A percentile compares a stretch with the other conserved stretches of the same genome.
These are phyloP conservation scores for Barypeithes pellucidus DNA, from an alignment of 2,888 invertebrate genomes.

Conservation along the genomic window DNA sequence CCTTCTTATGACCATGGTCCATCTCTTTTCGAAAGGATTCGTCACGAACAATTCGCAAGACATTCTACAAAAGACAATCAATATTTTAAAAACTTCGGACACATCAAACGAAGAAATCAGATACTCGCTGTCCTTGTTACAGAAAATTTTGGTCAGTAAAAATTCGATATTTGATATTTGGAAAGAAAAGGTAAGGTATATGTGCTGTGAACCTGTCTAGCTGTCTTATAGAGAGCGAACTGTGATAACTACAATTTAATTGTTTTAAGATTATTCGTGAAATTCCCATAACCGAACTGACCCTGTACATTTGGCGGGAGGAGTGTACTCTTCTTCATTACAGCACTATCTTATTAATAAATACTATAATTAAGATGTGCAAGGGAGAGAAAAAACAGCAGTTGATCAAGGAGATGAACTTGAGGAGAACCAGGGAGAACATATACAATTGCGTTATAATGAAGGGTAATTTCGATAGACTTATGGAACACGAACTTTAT, in stretches of 20 bases:
- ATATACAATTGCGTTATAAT: slow-evolving; percentile 60
- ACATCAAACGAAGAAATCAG: slow-evolving; percentile 57
- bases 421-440: slow-evolving; percentile 58
- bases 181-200: slow-evolving; percentile 62
- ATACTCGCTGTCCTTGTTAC: slow-evolving; percentile 63
- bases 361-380: slow-evolving; percentile 64
- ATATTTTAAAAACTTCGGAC: slow-evolving; percentile 59
- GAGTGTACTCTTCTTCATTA: slow-evolving; percentile 62
- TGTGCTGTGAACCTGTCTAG: no score
- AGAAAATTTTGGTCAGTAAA: slow-evolving; percentile 63
- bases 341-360: slow-evolving; percentile 64
- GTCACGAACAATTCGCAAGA: slow-evolving; percentile 57
- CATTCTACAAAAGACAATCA: slow-evolving; percentile 61
- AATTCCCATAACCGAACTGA: slow-evolving; percentile 60
- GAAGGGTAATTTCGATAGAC: slow-evolving; percentile 57
- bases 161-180: slow-evolving; percentile 57
- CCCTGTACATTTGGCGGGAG: slow-evolving; percentile 60
- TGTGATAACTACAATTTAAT: not conserved
- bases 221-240: no score
- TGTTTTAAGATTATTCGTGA: slow-evolving; percentile 61
- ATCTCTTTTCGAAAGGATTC: slow-evolving; percentile 62
- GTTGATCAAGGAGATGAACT: slow-evolving; percentile 65
- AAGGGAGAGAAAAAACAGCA: slow-evolving; percentile 63
- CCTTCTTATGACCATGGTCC: slow-evolving; percentile 61
- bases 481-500: slow-evolving; percentile 66